Base-by-base conservation (phyloP, 2,888 invertebrate species). In the Cryptops parisi region DNA sequence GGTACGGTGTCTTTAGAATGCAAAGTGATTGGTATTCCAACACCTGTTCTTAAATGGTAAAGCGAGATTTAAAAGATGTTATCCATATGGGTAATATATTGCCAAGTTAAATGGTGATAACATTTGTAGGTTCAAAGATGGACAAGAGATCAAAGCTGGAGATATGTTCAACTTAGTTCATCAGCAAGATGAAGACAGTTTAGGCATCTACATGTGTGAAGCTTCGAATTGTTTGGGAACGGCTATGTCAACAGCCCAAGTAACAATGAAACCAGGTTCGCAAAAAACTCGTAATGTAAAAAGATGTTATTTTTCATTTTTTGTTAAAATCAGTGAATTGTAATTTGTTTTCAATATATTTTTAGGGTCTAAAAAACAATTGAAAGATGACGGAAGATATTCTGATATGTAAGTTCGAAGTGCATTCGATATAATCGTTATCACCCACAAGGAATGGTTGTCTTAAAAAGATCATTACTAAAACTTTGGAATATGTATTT, bases 1-100 rank as follows among this genome's bases (percentile, higher is more conserved):
- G 90, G 90, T 41, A 86, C 86, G 0, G 91, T 91, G 12, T 85
- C 87, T 0, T 72, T 93, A 58, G 88, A 89, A 68, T 91, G 91
- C 68, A 90, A 90, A 68, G 68, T 72, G 21, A 80, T 88, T 50
- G 89, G 89, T 17, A 84, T 87, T n/a, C 89, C 90, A 1, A 86
- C 87, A 0, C 84, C 85, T 0, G 53, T 59, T 38, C 55, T 65
- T 15, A 53, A 55, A n/a, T 65, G 65, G 64, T 54, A 49, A 4
- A n/a, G 19, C n/a, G 9, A 33, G 9, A 9, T 33, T 33, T 33
- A 33, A 33, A 12, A 33, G n/a, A n/a, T n/a, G n/a, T n/a, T n/a
- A n/a, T n/a, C n/a, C n/a, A n/a, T n/a, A n/a, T n/a, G n/a, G n/a
- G n/a, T n/a, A n/a, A n/a, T n/a, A n/a, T n/a, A n/a, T n/a, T n/a